Evolutionary conservation across 1,140 invertebrate genomes (phyloP).

Genomic region (Chironomus striatipennis): DNA sequence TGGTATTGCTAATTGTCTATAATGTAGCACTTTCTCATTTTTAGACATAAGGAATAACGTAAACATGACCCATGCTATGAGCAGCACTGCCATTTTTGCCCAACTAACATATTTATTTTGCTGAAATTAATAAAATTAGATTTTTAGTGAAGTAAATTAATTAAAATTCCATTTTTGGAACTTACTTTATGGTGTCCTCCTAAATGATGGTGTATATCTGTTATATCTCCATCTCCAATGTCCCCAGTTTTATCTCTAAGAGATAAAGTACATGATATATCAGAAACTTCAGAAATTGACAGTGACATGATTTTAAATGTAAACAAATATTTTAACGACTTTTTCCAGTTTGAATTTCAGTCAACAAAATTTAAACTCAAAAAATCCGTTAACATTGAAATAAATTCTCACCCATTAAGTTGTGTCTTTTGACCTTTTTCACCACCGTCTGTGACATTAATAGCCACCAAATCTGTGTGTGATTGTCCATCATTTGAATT

Average conservation of each 20-base stretch:
- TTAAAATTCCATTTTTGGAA: too few species aligned
- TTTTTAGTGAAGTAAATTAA: not conserved
- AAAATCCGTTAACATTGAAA: not conserved
- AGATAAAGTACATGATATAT: not conserved
- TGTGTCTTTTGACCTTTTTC: slow-evolving; percentile 33
- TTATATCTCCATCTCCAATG: slow-evolving; percentile 6
- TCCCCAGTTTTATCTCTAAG: not conserved
- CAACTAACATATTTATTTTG: slow-evolving; percentile 20
- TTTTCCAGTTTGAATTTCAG: not conserved
- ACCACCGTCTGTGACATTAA: slow-evolving; percentile 37
- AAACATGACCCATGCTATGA: slow-evolving; percentile 44
- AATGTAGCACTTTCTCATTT: slow-evolving; percentile 44
- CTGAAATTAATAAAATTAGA: not conserved
- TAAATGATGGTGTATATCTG: not conserved
- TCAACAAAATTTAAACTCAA: not conserved
- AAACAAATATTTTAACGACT: not conserved
- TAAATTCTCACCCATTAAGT: not conserved
- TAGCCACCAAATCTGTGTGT: slow-evolving; percentile 29
- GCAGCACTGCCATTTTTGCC: slow-evolving; percentile 35
- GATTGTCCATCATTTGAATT: slow-evolving; percentile 31
- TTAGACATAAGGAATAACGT: slow-evolving; percentile 49
- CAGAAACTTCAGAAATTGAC: not conserved
- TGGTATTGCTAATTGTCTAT: slow-evolving; percentile 48
- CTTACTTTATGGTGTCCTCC: not conserved
- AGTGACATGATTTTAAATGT: not conserved